Base-by-base conservation (phyloP, 2,797 vertebrate species). In the Enteromius paludinosus region DNA sequence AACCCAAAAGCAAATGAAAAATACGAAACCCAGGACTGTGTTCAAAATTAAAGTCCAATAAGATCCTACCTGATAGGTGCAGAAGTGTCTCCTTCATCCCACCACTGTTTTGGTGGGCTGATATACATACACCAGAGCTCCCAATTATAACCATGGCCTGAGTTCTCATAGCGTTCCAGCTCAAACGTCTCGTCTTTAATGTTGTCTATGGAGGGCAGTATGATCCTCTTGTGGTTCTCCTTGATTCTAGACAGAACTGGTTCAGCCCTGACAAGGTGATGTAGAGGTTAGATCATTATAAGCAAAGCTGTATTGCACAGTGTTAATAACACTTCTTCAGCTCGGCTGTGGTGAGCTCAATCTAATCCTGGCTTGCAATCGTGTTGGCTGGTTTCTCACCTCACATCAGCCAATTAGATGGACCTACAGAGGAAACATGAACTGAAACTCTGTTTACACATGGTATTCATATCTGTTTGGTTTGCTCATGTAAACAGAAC, bases 91-190 rank as follows among this genome's bases (percentile, higher is more conserved):
- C 97, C 97, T 0, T 96, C 95, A 0, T 99, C 97, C 97, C 96
- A 98, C 98, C 98, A 99, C 89, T 97, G 96, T 87, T 97, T 97
- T 0, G 97, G 97, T 0, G 98, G 97, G 89, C 94, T 97, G 93
- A 99, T 99, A 91, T 99, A 99, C 97, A 98, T 98, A 92, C 98
- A 99, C 98, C 98, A 99, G 69, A 99, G 95, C 92, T 99, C 98
- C 98, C 98, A 99, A 92, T 96, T 98, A 95, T 97, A 99, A 52
- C 97, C 97, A 0, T 99, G 98, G 2, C 95, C 98, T 0, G 97
- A 98, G 92, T 98, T 97, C 92, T 96, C 97, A 0, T 99, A 99
- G 25, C 96, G 96, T 90, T 99, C 97, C 90, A 98, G 94, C 91
- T 98, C 97, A 0, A 99, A 97, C 0, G 95, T 97, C 84, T 98